phyloP scores from a whole-genome alignment of 2,113 vertebrate genomes.

The Oncorhynchus gorbuscha region DNA sequence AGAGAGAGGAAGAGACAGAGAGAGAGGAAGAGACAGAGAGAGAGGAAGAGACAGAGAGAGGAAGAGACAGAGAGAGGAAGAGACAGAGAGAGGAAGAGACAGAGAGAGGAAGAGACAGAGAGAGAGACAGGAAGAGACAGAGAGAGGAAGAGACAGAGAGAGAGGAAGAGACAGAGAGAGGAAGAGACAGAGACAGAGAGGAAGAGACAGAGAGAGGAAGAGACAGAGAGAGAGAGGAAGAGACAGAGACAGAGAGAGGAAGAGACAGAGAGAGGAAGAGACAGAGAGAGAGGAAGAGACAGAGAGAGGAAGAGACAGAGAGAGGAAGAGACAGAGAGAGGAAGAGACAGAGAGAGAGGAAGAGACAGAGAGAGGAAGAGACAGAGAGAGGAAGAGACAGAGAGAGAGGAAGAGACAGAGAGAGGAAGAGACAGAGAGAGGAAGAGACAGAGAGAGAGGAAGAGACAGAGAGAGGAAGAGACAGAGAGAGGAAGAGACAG shows the following conservation, averaged over 20 bases:
- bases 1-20: not conserved
- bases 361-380: slow-evolving; percentile 7
- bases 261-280: not conserved
- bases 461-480: too few relatives aligned
- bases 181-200: not conserved
- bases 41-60: too few relatives aligned
- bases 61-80: slow-evolving; percentile 32
- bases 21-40: slow-evolving; percentile 17
- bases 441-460: slow-evolving; percentile 14
- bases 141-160: slow-evolving; percentile 16
- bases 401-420: slow-evolving; percentile 21
- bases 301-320: not conserved
- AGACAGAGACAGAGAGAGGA: slow-evolving; percentile 7
- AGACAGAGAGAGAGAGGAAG: too few relatives aligned
- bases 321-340: slow-evolving; percentile 18
- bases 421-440: not conserved
- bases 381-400: slow-evolving; percentile 15
- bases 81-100: not conserved
- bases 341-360: too few relatives aligned
- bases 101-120: not conserved
- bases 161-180: slow-evolving; percentile 21
- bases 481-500: slow-evolving; percentile 8
- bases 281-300: slow-evolving; percentile 31
- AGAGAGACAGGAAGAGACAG: slow-evolving; percentile 18
- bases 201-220: slow-evolving; percentile 9